Percentiles rank a stretch among this genome's conserved stretches.
Conservation (phyloP, 1,140 invertebrate genomes). For the Plectus sambesii region DNA sequence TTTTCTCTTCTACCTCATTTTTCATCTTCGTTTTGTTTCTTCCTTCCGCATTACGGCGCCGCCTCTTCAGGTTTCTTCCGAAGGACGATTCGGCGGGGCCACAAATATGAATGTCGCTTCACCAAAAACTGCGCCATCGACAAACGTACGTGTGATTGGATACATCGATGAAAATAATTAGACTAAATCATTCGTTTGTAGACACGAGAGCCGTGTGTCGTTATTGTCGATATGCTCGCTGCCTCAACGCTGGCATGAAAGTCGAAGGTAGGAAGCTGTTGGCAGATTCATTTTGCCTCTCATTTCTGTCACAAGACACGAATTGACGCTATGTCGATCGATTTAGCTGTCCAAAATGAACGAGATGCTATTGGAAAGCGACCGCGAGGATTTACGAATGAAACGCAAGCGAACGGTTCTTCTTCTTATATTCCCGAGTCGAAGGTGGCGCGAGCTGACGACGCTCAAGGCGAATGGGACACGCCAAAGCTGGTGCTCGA, state of each 20-base stretch:
- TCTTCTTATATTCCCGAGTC: too few relatives aligned
- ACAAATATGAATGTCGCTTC: slow-evolving; percentile 85
- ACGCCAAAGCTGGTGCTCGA: too few relatives aligned
- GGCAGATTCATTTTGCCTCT: slow-evolving; percentile 64
- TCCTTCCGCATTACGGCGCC: too few relatives aligned
- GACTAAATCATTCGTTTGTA: slow-evolving; percentile 45
- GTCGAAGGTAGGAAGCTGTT: slow-evolving; percentile 61
- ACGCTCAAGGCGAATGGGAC: too few relatives aligned
- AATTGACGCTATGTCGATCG: too few relatives aligned
- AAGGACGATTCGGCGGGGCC: slow-evolving; percentile 68
- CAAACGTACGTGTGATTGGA: slow-evolving; percentile 49
- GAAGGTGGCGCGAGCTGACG: too few relatives aligned
- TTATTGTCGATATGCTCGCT: slow-evolving; percentile 19
- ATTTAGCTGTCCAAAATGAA: slow-evolving; percentile 94
- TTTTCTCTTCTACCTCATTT: too few relatives aligned
- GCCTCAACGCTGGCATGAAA: slow-evolving; percentile 28
- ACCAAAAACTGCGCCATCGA: slow-evolving; percentile 81
- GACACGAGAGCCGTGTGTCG: slow-evolving; percentile 58
- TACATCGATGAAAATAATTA: too few relatives aligned
- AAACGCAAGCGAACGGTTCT: too few relatives aligned
- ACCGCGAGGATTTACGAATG: too few relatives aligned
- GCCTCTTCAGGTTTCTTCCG: slow-evolving; percentile 47
- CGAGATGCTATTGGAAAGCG: slow-evolving; percentile 85
- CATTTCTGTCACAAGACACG: too few relatives aligned
- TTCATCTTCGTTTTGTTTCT: too few relatives aligned